Conservation (phyloP, 2,888 invertebrate genomes). For the Trichacis sp. region DNA sequence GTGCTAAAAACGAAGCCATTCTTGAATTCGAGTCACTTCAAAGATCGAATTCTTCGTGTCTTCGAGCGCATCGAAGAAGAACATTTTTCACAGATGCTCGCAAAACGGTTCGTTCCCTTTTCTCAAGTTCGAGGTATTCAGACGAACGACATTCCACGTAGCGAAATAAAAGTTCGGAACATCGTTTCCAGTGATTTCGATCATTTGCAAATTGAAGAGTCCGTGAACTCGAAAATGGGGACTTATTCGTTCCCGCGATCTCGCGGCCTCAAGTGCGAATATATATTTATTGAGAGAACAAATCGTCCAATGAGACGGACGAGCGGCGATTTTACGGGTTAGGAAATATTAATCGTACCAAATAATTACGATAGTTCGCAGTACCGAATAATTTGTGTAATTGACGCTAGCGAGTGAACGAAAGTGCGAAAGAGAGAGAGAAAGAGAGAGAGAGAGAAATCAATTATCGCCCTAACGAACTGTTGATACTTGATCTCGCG, state of each 20-base stretch:
- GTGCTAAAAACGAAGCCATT: background rate
- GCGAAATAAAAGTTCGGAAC: too few species aligned
- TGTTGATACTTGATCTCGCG: constrained; percentile 20
- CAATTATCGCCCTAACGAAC: constrained; percentile 17
- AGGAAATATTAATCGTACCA: constrained; percentile 57
- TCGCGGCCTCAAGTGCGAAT: constrained; percentile 30
- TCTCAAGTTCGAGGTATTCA: background rate
- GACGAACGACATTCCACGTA: background rate
- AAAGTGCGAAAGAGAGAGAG: constrained; percentile 7
- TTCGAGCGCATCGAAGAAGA: background rate
- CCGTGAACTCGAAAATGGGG: background rate
- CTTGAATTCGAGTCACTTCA: background rate
- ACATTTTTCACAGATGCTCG: too few species aligned
- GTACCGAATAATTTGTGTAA: constrained; percentile 45
- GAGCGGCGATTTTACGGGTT: constrained; percentile 48
- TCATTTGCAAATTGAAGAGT: background rate
- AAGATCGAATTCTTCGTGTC: background rate
- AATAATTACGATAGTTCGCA: constrained; percentile 52
- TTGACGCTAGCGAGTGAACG: constrained; percentile 32
- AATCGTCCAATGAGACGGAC: constrained; percentile 35
- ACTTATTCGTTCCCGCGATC: background rate
- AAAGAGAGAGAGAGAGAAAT: constrained; percentile 7
- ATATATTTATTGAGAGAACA: constrained; percentile 52
- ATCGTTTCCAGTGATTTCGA: background rate
- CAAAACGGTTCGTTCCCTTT: background rate